Conservation (phyloP, 2,113 vertebrate species). For the Grus americana region DNA sequence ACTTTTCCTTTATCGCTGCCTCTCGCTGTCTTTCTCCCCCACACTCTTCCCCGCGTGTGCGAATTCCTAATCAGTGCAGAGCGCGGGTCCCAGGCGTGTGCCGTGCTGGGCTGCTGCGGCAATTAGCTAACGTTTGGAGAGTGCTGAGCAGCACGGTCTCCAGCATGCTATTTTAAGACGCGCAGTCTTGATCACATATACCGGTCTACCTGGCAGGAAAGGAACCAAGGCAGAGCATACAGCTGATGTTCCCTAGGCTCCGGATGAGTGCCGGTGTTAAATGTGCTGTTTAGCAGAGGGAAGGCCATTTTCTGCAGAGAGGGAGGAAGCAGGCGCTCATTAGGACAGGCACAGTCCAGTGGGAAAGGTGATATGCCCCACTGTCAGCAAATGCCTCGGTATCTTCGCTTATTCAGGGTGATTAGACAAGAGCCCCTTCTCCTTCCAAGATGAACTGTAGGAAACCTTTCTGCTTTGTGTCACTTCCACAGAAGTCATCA, state of each 20-base stretch:
- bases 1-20: background rate
- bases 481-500: background rate
- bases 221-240: background rate
- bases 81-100: background rate
- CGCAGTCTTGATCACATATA: background rate
- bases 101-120: background rate
- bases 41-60: fast-evolving
- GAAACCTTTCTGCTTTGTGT: background rate
- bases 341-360: background rate
- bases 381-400: background rate
- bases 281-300: background rate
- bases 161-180: background rate
- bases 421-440: background rate
- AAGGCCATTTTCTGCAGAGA: background rate
- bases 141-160: background rate
- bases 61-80: background rate
- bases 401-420: background rate
- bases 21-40: background rate
- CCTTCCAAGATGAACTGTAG: background rate
- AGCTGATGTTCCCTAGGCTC: background rate
- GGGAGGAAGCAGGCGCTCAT: background rate
- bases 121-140: background rate
- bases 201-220: background rate
- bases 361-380: background rate
- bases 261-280: background rate